Evolutionary conservation across 2,113 vertebrate genomes (phyloP), one percentile per base, ranked within the genome.

Genomic region (Steatornis caripensis): DNA sequence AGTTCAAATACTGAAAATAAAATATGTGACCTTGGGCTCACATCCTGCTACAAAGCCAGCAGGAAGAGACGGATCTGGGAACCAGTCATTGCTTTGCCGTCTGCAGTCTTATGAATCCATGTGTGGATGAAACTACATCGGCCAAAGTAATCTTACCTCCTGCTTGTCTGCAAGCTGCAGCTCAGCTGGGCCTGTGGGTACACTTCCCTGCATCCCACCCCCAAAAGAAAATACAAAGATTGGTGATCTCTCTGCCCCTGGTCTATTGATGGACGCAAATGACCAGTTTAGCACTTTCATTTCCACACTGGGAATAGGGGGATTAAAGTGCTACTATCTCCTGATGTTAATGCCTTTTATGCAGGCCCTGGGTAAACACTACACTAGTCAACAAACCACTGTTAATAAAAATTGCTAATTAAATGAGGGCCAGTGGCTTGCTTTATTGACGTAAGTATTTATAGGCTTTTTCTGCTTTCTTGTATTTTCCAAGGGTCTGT

Each of bases 351-450:
- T 78, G 79, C 27, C 84, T 83, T 94, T 95, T 92, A 93, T 75
- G 84, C 54, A 61, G 89, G 69, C 74, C 48, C 57, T 90, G 79
- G 70, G 76, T 93, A 95, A 97, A 95, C 89, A 96, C 53, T 37
- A 48, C 37, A 46, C 61, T 69, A 90, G 83, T 89, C 92, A 97
- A 95, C 96, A 93, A 95, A 79, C 65, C 83, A 60, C 86, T 94
- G 88, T 95, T 94, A 90, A 96, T 90, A 95, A 95, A 96, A 94
- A 84, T 84, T 81, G 69, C 86, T 93, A 97, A 97, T 95, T 92
- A 93, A 94, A 89, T 68, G 90, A 94, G 68, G 55, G 79, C 71
- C 76, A 66, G 68, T 89, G 88, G 36, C 65, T 94, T 88, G 68
- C 68, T 94, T 94, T 97, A 96, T 94, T 96, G 90, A 94, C 90